phyloP scores from a whole-genome alignment of 2,888 invertebrate species.

The Himalopsyche japonica region DNA sequence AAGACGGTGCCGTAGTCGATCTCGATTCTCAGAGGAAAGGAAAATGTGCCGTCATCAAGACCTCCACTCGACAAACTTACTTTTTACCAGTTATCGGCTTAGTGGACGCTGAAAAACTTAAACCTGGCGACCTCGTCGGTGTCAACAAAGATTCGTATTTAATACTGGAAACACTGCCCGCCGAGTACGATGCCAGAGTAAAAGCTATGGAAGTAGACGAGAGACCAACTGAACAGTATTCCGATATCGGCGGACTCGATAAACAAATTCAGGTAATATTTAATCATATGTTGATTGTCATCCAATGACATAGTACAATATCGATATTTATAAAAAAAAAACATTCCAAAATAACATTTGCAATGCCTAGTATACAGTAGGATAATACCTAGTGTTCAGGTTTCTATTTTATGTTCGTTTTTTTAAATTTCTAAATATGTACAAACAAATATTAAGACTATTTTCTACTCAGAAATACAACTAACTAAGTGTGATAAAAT shows the following conservation, averaged over 20 bases:
- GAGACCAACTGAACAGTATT: slow-evolving; percentile 98
- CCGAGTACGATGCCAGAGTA: slow-evolving; percentile 96
- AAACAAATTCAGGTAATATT: slow-evolving; percentile 85
- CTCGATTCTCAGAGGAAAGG: slow-evolving; percentile 97
- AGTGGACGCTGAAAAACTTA: slow-evolving; percentile 96
- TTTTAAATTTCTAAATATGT: too few relatives aligned
- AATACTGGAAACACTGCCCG: slow-evolving; percentile 94
- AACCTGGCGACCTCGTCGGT: slow-evolving; percentile 94
- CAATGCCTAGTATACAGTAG: too few relatives aligned
- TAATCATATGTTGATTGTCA: not conserved
- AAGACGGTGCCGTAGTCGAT: slow-evolving; percentile 98
- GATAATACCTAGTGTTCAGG: too few relatives aligned
- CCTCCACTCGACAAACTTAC: slow-evolving; percentile 97
- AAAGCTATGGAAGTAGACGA: slow-evolving; percentile 99
- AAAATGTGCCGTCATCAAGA: slow-evolving; percentile 99
- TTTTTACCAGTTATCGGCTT: slow-evolving; percentile 98
- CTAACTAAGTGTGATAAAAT: too few relatives aligned
- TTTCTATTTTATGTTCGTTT: too few relatives aligned
- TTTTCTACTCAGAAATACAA: too few relatives aligned
- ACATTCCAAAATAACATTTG: too few relatives aligned
- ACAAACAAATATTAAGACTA: too few relatives aligned
- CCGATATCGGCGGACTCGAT: slow-evolving; percentile 98
- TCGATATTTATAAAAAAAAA: not conserved
- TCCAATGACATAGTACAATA: not conserved
- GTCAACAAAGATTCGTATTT: slow-evolving; percentile 98